Base-by-base conservation (phyloP, 92 coral and sea anemone species). In the Paragorgia papillata region DNA sequence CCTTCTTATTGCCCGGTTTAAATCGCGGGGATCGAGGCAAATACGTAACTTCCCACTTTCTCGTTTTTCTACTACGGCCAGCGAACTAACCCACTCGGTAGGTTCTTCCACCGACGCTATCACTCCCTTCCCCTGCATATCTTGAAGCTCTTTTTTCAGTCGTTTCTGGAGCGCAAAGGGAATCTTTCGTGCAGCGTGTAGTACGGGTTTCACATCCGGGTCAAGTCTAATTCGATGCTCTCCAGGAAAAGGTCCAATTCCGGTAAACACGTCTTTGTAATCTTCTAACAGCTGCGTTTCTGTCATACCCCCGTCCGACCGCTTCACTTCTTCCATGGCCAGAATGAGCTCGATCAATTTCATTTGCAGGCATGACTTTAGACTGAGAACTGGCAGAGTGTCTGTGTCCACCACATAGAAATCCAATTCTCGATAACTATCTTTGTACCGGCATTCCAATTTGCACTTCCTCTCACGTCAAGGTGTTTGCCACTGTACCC, bases 371-470 rank as follows among this genome's bases (percentile, higher is more conserved):
- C 71, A 64, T 17, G 51, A 48, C 22, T 27, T 31, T 65, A 65
- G 24, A 28, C 73, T 37, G 54, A 65, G 73, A 15, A 65, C 29
- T 65, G 73, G 50, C 49, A 24, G 31, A 24, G 51, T n/a, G 31
- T 32, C 32, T 65, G 73, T 7, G 24, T 65, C 51, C n/a, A 51
- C 40, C 44, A 65, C 44, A 51, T 65, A 65, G 73, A 65, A 65
- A 15, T 65, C 73, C 1, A 65, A 31, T 35, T 65, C 73, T 7
- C 25, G 44, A 9, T n/a, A n/a, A 33, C 44, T 51, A 33, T 51
- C 73, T 65, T 39, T 44, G 34, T 65, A 65, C 29, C 24, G 40
- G 51, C 54, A 40, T 51, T 65, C 51, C 31, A 65, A 29, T 19
- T 65, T 37, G 44, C 73, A 65, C 29, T 51, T 35, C 51, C 73